Evolutionary conservation across 2,888 invertebrate genomes (phyloP), one percentile per base, ranked within the genome.

Genomic region (Diachrysia chrysitis): DNA sequence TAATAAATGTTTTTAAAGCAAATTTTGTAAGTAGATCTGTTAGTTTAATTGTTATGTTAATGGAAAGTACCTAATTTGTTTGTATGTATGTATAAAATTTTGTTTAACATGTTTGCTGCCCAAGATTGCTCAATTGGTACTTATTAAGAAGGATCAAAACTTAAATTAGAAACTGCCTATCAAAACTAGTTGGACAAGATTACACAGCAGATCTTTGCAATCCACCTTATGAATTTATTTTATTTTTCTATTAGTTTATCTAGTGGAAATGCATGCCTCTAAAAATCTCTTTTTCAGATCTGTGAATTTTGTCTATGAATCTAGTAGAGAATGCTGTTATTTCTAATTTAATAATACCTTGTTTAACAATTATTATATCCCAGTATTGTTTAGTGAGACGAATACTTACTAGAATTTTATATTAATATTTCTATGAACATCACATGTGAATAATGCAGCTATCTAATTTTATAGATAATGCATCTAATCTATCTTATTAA

Each of bases 81-180:
- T 58, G 12, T 48, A 35, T 60, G 23, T 51, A 21, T 12, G 4
- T 21, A 7, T 51, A 14, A 23, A n/a, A 54, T 42, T 59, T 68
- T 68, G 32, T 32, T 63, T 23, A 67, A 61, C 17, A 42, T 25
- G 55, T 63, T 32, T 65, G 63, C 61, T 65, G 63, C 61, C 65
- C 65, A 59, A 58, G 51, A 58, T 25, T 68, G 76, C 67, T 77
- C 65, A 79, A 67, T 68, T 70, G 65, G 71, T 78, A 78, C 78
- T 73, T 78, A 75, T 58, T 35, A n/a, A 19, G 59, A 35, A 46
- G 29, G 7, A 19, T 59, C 14, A 32, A 32, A 57, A 14, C 32
- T 14, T 17, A 37, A 2, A 9, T 48, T 70, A 48, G 46, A 29
- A 29, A 58, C 10, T 46, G 1, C 3, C 9, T 4, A 12, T 1